Evolutionary conservation across 92 coral and sea anemone species (phyloP).

Genomic region (Phymanthus crucifer): DNA sequence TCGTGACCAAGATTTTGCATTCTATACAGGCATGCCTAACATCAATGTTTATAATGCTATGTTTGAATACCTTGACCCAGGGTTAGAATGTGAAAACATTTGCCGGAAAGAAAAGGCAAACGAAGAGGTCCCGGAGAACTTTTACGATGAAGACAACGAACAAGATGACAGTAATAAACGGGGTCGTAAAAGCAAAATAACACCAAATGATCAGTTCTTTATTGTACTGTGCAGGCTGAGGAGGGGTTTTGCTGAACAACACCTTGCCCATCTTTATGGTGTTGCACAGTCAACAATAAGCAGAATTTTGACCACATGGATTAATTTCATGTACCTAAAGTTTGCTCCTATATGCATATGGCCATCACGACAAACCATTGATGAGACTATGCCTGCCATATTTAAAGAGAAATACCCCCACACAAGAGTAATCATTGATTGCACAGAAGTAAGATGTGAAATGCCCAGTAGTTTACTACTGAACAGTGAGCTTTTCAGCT

Average conservation of each 20-base stretch:
- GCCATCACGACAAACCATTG: constrained; percentile 40
- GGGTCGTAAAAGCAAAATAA: constrained; percentile 41
- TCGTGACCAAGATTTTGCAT: constrained; percentile 42
- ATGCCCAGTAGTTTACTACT: constrained; percentile 58
- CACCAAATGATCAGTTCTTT: constrained; percentile 26
- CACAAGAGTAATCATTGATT: constrained; percentile 49
- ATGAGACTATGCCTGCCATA: constrained; percentile 36
- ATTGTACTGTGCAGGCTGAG: constrained; percentile 3
- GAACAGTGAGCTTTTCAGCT: constrained; percentile 53
- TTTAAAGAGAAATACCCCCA: constrained; percentile 32
- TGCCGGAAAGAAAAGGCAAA: constrained; percentile 38
- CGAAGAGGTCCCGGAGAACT: constrained; percentile 26
- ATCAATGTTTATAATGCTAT: constrained; percentile 24
- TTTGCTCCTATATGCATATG: constrained; percentile 48
- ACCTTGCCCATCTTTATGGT: constrained; percentile 23
- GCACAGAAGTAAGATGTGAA: constrained; percentile 51
- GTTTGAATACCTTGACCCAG: constrained; percentile 46
- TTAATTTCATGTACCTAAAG: constrained; percentile 40
- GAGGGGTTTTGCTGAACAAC: constrained; percentile 10
- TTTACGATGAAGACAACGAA: constrained; percentile 24
- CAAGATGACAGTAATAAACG: constrained; percentile 26
- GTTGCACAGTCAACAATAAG: constrained; percentile 46
- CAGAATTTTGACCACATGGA: constrained; percentile 44
- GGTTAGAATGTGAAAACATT: constrained; percentile 54
- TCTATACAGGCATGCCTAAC: constrained; percentile 47